Conservation (phyloP, 2,113 vertebrate genomes). For the Chamaetylas fuelleborni region DNA sequence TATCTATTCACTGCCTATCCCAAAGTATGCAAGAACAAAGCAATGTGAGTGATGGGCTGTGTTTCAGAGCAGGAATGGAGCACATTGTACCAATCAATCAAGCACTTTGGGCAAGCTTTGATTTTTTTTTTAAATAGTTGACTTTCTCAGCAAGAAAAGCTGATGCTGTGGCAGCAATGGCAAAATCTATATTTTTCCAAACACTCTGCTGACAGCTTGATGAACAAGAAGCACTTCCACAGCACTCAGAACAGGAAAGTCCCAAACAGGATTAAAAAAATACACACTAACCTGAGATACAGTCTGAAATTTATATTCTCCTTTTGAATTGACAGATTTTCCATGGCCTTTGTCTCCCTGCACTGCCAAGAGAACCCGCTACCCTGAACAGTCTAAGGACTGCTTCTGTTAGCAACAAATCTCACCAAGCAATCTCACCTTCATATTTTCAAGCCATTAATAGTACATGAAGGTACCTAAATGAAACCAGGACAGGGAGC, state of each 20-base stretch:
- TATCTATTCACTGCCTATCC: background rate
- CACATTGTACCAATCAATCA: background rate
- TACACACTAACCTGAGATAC: background rate
- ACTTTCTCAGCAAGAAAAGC: background rate
- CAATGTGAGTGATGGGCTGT: rapidly evolving
- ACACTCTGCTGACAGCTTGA: background rate
- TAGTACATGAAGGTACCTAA: background rate
- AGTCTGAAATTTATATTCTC: background rate
- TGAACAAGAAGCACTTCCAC: background rate
- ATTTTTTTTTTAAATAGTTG: background rate
- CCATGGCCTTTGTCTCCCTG: background rate
- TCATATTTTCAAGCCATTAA: background rate
- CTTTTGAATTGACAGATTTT: background rate
- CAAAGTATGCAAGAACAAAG: background rate
- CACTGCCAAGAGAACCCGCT: background rate
- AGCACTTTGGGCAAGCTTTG: background rate
- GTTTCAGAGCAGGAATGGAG: background rate
- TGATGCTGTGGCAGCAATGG: background rate
- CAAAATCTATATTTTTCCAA: background rate
- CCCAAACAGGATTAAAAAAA: background rate
- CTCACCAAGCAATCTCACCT: background rate
- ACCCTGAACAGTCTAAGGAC: background rate
- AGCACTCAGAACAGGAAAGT: background rate
- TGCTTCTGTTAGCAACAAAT: background rate
- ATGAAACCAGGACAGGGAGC: background rate